Conservation (phyloP, 2,888 invertebrate genomes). For the Oscheius sp. region DNA sequence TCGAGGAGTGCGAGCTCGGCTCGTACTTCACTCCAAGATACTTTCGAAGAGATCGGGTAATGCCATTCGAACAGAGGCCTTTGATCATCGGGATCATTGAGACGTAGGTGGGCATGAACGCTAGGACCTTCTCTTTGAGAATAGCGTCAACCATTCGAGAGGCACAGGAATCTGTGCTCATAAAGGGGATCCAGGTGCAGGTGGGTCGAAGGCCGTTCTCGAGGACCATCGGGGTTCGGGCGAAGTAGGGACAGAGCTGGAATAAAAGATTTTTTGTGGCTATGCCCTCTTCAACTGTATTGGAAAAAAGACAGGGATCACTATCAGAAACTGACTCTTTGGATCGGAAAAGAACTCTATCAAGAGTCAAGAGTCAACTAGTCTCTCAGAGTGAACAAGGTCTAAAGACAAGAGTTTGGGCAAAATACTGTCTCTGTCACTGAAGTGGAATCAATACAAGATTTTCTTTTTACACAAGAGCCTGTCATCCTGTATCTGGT, state of each 20-base stretch:
- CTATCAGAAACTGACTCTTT: too few relatives aligned
- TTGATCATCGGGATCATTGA: slow-evolving; percentile 46
- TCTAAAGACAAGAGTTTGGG: too few relatives aligned
- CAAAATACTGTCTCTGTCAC: too few relatives aligned
- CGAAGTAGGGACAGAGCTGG: slow-evolving; percentile 84
- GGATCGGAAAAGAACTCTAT: too few relatives aligned
- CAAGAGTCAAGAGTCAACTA: too few relatives aligned
- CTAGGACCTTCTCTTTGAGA: slow-evolving; percentile 68
- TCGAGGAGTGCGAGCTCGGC: slow-evolving; percentile 34
- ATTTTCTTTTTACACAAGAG: too few relatives aligned
- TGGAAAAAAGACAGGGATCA: too few relatives aligned
- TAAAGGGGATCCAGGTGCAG: slow-evolving; percentile 71
- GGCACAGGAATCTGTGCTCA: slow-evolving; percentile 69
- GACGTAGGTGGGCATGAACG: slow-evolving; percentile 70
- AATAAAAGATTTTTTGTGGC: slow-evolving; percentile 10
- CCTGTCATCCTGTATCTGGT: too few relatives aligned
- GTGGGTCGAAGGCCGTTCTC: slow-evolving; percentile 70
- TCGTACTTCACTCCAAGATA: slow-evolving; percentile 61
- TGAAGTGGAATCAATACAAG: too few relatives aligned
- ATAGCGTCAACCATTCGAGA: slow-evolving; percentile 68
- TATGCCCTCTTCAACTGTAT: too few relatives aligned
- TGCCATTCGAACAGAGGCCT: slow-evolving; percentile 50
- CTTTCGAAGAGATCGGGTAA: slow-evolving; percentile 61
- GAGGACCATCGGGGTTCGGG: slow-evolving; percentile 72
- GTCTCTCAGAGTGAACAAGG: too few relatives aligned